Evolutionary conservation across 2,113 vertebrate genomes (phyloP), one percentile per base, ranked within the genome.

Genomic region (Sphyrna mokarran): DNA sequence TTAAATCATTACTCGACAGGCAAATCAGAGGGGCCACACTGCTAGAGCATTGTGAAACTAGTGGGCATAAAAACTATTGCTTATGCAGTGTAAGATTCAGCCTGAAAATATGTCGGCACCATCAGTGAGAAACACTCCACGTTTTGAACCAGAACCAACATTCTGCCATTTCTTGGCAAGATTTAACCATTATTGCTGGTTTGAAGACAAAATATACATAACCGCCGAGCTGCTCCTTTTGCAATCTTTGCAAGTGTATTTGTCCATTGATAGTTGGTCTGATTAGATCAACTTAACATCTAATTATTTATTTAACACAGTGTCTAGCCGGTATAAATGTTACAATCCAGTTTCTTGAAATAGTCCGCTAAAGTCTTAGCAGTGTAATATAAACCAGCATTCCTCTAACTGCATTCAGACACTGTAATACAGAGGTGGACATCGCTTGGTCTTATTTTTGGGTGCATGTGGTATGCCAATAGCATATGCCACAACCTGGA

Each of bases 341-440:
- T 93, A 93, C 90, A 37, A n/a, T 93, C 61, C 20, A 37, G 33
- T 66, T 93, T 93, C 58, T 93, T 93, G 58, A 66, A 93, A 37
- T 93, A 68, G 63, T 93, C 48, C 23, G 5, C 58, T 89, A 58
- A 26, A 33, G 23, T 89, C 48, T 58, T 13, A 89, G 37, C 83
- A 86, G 86, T 89, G 86, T 89, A 89, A 89, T 89, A 89, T 89
- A 89, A 89, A 89, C 13, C 86, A 89, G 54, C 48, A 89, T 54
- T 54, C 58, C 48, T 11, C 29, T 89, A 33, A 33, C 72, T 76
- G 11, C 8, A 76, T 76, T 33, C 72, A 76, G 72, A 9, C 11
- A 33, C 29, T 76, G 33, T 26, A 89, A 54, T 54, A 89, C 86
- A 89, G 54, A 6, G 86, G 29, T 58, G 48, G 48, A 54, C 48